Conservation (phyloP, 2,113 vertebrate species). For the Chiloscyllium plagiosum region DNA sequence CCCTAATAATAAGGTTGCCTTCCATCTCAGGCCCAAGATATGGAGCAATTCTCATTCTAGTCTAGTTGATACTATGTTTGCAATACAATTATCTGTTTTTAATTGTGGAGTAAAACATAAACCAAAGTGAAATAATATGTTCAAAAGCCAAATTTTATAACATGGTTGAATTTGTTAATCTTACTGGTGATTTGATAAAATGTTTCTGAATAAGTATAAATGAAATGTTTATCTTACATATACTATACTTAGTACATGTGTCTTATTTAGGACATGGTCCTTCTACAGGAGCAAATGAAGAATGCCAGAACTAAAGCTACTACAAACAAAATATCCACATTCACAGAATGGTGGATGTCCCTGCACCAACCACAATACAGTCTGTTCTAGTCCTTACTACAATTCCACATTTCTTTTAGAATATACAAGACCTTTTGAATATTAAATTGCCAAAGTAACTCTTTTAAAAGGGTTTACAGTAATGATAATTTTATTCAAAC, state of each 20-base stretch:
- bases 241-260: not conserved
- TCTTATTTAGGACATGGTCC: not conserved
- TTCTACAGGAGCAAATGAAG: not conserved
- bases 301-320: not conserved
- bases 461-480: not conserved
- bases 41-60: not conserved
- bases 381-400: not conserved
- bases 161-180: not conserved
- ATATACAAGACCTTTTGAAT: not conserved
- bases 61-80: not conserved
- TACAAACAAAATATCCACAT: not conserved
- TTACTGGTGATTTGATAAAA: not conserved
- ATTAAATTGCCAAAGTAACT: not conserved
- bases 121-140: slow-evolving; percentile 7
- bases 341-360: not conserved
- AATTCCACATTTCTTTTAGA: too few relatives aligned
- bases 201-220: not conserved
- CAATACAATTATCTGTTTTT: not conserved
- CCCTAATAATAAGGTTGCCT: not conserved
- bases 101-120: not conserved
- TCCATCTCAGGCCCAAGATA: not conserved
- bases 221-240: not conserved
- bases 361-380: not conserved
- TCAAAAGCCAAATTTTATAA: slow-evolving; percentile 14
- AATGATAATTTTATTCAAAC: not conserved